These are phyloP conservation scores for Xiphophorus birchmanni DNA, from an alignment of 2,797 vertebrate genomes.

Conservation along the genomic window DNA sequence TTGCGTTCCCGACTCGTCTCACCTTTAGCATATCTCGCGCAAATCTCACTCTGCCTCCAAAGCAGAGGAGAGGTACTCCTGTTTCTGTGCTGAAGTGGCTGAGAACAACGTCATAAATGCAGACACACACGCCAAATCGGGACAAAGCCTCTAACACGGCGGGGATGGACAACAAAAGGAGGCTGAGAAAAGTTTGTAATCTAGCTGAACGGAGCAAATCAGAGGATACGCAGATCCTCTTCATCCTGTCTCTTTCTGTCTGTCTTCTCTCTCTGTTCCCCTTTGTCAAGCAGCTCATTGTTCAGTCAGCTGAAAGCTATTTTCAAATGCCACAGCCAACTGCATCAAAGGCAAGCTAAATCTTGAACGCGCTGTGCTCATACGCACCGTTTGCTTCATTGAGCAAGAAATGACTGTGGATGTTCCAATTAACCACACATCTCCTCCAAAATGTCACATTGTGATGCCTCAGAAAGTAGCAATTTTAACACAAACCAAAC, in stretches of 20 bases:
- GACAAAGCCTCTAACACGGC: constrained; percentile 43
- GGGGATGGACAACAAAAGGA: constrained; percentile 42
- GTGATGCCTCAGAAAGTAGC: constrained; percentile 2
- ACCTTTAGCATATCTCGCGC: not conserved
- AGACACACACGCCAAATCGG: constrained; percentile 33
- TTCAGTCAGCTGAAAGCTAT: constrained; percentile 61
- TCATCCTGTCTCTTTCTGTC: constrained; percentile 32
- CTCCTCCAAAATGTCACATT: constrained; percentile 41
- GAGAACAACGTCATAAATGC: constrained; percentile 17
- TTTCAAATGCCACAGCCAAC: constrained; percentile 67
- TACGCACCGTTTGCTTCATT: constrained; percentile 49
- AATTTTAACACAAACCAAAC: not conserved
- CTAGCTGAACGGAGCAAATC: constrained; percentile 40
- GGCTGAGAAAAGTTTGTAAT: constrained; percentile 46
- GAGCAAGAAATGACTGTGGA: constrained; percentile 43
- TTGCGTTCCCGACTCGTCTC: not conserved
- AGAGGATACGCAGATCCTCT: constrained; percentile 10
- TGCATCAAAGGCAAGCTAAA: constrained; percentile 55
- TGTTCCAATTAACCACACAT: constrained; percentile 42
- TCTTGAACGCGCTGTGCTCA: constrained; percentile 55
- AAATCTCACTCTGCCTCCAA: constrained; percentile 4
- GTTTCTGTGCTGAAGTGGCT: constrained; percentile 9
- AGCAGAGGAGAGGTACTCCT: not conserved
- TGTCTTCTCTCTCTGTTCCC: constrained; percentile 30
- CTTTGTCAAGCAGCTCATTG: constrained; percentile 61